Percentiles rank a stretch among this genome's conserved stretches.
These are phyloP conservation scores for Nephrotoma appendiculata DNA, from an alignment of 2,888 invertebrate genomes.

Conservation along the genomic window DNA sequence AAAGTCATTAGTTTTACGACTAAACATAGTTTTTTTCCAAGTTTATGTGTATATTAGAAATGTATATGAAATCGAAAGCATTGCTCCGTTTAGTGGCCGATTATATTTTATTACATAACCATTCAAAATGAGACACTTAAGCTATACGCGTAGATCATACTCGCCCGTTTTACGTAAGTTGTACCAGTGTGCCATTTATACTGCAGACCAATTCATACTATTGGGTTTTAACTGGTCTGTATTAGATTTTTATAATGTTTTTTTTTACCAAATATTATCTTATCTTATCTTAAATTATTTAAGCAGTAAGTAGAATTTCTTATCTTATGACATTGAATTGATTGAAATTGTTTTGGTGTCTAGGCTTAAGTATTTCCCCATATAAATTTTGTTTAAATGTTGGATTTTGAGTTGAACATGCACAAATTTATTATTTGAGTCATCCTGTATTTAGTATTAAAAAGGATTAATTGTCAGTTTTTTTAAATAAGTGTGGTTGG, in stretches of 20 bases:
- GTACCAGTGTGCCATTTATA: not conserved
- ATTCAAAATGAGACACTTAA: not conserved
- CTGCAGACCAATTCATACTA: not conserved
- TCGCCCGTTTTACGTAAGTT: not conserved
- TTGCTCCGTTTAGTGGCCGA: not conserved
- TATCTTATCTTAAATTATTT: not conserved
- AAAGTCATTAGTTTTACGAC: not conserved
- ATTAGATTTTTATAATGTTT: not conserved
- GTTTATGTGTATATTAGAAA: not conserved
- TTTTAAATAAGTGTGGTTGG: too few species aligned
- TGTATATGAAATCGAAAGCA: not conserved
- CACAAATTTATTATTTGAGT: not conserved
- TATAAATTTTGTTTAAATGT: not conserved
- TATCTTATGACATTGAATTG: not conserved
- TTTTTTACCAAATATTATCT: not conserved
- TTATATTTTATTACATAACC: not conserved
- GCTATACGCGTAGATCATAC: not conserved
- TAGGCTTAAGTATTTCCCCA: not conserved
- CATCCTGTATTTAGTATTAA: not conserved
- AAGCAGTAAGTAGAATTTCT: not conserved
- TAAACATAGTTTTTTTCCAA: not conserved
- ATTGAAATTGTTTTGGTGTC: not conserved
- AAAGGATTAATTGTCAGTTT: not conserved
- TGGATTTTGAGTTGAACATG: not conserved
- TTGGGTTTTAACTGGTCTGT: not conserved